Evolutionary conservation across 2,113 vertebrate species (phyloP).

Genomic region (Lamprologus sp.): DNA sequence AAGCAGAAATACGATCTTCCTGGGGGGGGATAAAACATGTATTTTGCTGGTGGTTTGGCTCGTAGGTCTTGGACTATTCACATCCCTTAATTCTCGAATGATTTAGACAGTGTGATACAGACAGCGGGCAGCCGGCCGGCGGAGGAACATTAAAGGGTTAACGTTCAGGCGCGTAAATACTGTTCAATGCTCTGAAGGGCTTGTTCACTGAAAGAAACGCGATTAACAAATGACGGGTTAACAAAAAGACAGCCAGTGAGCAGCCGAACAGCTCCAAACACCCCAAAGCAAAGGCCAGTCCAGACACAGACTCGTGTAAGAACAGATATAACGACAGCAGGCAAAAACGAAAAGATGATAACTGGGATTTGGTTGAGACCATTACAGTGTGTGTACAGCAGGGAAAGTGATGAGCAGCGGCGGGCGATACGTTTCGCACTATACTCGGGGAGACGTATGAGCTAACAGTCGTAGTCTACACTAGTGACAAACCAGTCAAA

Average conservation of each 20-base stretch:
- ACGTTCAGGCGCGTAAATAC: constrained; percentile 75
- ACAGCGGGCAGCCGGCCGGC: not conserved
- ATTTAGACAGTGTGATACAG: not conserved
- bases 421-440: not conserved
- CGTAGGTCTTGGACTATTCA: not conserved
- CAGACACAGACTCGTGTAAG: not conserved
- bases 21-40: rapidly evolving
- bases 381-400: not conserved
- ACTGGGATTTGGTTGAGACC: not conserved
- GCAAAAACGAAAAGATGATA: not conserved
- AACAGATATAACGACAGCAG: not conserved
- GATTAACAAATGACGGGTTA: not conserved
- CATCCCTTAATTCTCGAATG: not conserved
- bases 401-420: constrained; percentile 23
- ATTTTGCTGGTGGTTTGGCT: not conserved
- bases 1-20: not conserved
- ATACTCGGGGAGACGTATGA: not conserved
- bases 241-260: not conserved
- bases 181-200: constrained; percentile 29
- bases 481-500: not conserved
- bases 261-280: not conserved
- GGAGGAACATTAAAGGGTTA: constrained; percentile 59
- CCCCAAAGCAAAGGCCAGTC: not conserved
- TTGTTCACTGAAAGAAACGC: constrained; percentile 33
- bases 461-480: not conserved